A percentile compares a stretch with the other conserved stretches of the same genome.
Conservation (phyloP, 2,113 vertebrate genomes). For the Podocnemis expansa region DNA sequence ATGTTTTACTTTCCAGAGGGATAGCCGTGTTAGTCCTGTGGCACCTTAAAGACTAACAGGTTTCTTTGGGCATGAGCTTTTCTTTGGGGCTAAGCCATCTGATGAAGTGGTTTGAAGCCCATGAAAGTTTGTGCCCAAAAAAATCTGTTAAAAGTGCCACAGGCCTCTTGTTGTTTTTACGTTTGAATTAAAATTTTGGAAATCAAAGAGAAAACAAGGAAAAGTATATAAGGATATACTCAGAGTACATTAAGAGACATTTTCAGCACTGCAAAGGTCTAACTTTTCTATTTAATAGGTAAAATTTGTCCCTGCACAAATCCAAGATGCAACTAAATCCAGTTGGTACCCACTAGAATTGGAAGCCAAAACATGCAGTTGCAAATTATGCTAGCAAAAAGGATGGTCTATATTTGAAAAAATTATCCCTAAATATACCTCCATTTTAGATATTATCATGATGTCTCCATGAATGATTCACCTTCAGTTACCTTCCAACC, state of each 20-base stretch:
- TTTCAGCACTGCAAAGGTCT: conserved; percentile 6
- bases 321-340: background rate
- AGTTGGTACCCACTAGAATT: background rate
- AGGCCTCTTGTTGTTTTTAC: too few species aligned
- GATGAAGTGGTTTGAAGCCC: too few species aligned
- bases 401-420: background rate
- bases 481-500: background rate
- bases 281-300: background rate
- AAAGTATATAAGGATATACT: background rate
- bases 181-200: conserved; percentile 41
- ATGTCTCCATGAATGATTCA: background rate
- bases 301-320: background rate
- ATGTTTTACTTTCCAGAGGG: too few species aligned
- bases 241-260: background rate
- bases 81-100: too few species aligned
- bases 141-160: too few species aligned
- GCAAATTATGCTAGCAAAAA: background rate
- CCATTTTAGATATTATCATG: background rate
- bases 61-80: too few species aligned
- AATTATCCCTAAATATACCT: background rate
- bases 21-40: too few species aligned
- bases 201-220: background rate
- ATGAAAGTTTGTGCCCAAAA: too few species aligned
- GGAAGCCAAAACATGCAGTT: background rate
- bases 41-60: too few species aligned